Conservation (phyloP, 2,113 vertebrate genomes). For the Dicentrarchus labrax region DNA sequence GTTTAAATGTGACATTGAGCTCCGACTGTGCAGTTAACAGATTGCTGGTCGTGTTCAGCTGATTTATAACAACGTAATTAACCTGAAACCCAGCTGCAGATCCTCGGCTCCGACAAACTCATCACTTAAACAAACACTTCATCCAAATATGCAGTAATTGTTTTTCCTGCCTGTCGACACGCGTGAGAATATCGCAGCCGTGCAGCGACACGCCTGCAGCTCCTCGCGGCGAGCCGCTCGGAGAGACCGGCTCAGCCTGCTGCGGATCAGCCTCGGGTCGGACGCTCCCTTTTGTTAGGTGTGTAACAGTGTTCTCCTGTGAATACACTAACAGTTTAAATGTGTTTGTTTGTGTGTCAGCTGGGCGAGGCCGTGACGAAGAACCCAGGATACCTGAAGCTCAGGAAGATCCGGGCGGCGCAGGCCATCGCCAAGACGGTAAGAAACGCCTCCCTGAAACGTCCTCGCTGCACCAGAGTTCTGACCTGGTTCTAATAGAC, state of each 20-base stretch:
- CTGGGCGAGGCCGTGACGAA: slow-evolving; percentile 73
- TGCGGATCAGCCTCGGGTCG: not conserved
- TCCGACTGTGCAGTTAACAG: too few relatives aligned
- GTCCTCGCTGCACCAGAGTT: not conserved
- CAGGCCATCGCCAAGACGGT: slow-evolving; percentile 78
- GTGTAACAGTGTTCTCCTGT: not conserved
- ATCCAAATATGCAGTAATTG: slow-evolving; percentile 14
- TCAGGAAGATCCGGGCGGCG: slow-evolving; percentile 74
- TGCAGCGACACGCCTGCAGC: slow-evolving; percentile 15
- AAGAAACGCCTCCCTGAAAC: not conserved
- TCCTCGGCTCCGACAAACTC: not conserved
- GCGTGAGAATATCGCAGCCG: not conserved
- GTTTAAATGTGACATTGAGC: not conserved
- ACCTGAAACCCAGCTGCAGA: not conserved
- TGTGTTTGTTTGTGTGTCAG: slow-evolving; percentile 36
- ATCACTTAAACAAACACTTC: slow-evolving; percentile 18
- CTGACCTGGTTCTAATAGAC: too few relatives aligned
- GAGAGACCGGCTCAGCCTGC: slow-evolving; percentile 14
- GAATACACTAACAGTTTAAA: slow-evolving; percentile 6
- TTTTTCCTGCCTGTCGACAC: not conserved
- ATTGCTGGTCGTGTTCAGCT: not conserved
- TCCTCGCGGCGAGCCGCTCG: not conserved
- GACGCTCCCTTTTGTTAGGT: not conserved
- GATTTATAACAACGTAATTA: not conserved
- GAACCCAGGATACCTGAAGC: slow-evolving; percentile 77